Evolutionary conservation across 2,888 invertebrate species (phyloP).

Genomic region (Parelbella ahira): DNA sequence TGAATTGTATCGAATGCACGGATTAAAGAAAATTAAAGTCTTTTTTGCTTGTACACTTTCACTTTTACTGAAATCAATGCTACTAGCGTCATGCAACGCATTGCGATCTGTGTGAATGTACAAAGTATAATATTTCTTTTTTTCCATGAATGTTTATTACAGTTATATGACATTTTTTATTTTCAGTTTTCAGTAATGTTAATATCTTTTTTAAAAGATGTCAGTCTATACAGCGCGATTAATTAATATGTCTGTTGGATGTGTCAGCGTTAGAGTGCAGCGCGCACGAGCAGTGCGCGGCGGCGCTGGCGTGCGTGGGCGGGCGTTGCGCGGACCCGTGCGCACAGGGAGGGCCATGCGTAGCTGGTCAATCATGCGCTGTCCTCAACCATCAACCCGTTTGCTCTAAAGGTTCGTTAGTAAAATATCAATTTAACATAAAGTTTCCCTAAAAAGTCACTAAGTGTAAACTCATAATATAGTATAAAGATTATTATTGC

Average conservation of each 20-base stretch:
- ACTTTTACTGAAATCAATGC: conserved; percentile 20
- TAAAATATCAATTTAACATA: no score
- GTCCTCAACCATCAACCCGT: conserved; percentile 91
- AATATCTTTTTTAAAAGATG: no score
- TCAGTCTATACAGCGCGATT: no score
- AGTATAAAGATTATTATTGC: no score
- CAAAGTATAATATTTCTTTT: no score
- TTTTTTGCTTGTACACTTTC: conserved; percentile 21
- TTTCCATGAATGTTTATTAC: no score
- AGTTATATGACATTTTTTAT: no score
- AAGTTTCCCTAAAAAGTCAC: no score
- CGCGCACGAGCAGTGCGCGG: conserved; percentile 88
- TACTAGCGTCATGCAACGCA: conserved; percentile 5
- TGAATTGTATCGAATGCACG: conserved; percentile 23
- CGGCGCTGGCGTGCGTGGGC: conserved; percentile 88
- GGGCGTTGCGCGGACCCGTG: conserved; percentile 92
- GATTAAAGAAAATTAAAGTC: conserved; percentile 18
- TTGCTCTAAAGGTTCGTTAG: conserved; percentile 86
- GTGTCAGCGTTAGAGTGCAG: conserved; percentile 88
- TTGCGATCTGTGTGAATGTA: no score
- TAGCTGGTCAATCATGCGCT: conserved; percentile 87
- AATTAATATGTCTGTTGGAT: no score
- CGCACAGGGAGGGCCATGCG: conserved; percentile 86
- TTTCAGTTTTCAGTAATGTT: no score
- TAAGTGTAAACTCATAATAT: no score